Evolutionary conservation across 64 coral and sea anemone species (phyloP), one percentile per base, ranked within the genome.

Genomic region (Cladopsammia gracilis): DNA sequence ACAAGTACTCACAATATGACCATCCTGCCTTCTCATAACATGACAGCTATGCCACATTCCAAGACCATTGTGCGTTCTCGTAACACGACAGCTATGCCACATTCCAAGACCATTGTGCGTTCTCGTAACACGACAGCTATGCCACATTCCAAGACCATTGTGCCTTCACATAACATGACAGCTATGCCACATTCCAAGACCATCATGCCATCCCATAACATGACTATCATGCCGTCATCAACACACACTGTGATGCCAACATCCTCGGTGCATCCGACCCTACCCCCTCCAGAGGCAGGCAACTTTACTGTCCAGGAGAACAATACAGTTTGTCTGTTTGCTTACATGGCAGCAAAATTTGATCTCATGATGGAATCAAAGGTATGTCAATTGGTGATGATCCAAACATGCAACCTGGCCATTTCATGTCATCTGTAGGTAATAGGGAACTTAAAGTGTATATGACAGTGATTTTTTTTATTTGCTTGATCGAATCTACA

Each of bases 301-400:
- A 86, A 92, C 52, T 92, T 85, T 48, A 44, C 34, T 20, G 70
- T 92, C 0, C 77, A 62, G 6, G 76, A 78, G 4, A 86, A 86
- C 18, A 14, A 57, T 19, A 86, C 0, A 15, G 42, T 60, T 3
- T 92, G 90, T 48, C 44, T 92, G 15, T 20, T 86, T 45, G 79
- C 79, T 44, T 44, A 82, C 58, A 82, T 82, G 79, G 79, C 25
- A 46, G 79, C 79, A 0, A 82, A 3, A 10, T 82, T 82, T 82
- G 42, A 82, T 64, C 24, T 64, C 16, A 3, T 11, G 6, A 62
- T 46, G 43, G 19, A n/a, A 20, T 48, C 79, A 22, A 82, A 22
- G 79, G 79, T 82, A 62, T 64, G 79, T 62, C 48, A 3, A 47
- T 16, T 34, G 34, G 34, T 34, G 34, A 34, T 34, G 34, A 34